phyloP scores from a whole-genome alignment of 2,888 invertebrate species.

The Nymphalis polychloros region DNA sequence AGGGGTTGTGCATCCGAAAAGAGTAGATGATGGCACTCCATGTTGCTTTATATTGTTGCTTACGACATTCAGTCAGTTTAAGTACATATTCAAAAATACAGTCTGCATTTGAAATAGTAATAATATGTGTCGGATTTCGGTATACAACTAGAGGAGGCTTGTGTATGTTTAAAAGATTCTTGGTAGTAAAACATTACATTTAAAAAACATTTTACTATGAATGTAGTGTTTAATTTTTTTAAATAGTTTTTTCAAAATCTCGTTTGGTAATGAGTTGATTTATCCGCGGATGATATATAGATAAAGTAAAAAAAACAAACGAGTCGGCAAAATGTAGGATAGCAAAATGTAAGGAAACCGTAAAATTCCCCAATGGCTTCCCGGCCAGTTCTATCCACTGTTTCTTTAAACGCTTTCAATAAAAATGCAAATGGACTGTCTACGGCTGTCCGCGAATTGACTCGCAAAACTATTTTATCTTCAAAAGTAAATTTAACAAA shows the following conservation, averaged over 20 bases:
- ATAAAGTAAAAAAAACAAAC: slow-evolving; percentile 18
- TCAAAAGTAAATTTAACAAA: slow-evolving; percentile 54
- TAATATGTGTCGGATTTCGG: slow-evolving; percentile 24
- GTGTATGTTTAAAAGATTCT: slow-evolving; percentile 9
- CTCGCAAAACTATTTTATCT: slow-evolving; percentile 65
- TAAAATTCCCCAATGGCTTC: slow-evolving; percentile 38
- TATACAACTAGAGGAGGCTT: slow-evolving; percentile 19
- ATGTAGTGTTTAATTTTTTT: too few species aligned
- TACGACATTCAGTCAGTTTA: slow-evolving; percentile 37
- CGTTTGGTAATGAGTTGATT: too few species aligned
- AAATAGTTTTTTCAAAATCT: too few species aligned
- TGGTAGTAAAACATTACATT: background rate
- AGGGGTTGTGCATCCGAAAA: slow-evolving; percentile 68
- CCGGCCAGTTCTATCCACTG: slow-evolving; percentile 52
- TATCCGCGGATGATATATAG: too few species aligned
- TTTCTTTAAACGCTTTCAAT: slow-evolving; percentile 74
- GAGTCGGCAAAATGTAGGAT: slow-evolving; percentile 17
- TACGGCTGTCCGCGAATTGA: slow-evolving; percentile 61
- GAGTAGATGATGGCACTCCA: slow-evolving; percentile 66
- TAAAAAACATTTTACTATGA: too few species aligned
- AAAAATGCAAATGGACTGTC: slow-evolving; percentile 74
- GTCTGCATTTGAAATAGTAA: slow-evolving; percentile 27
- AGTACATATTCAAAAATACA: slow-evolving; percentile 34
- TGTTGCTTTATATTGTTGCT: slow-evolving; percentile 43
- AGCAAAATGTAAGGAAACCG: slow-evolving; percentile 38